phyloP scores from a whole-genome alignment of 2,113 vertebrate species.

The Clupea harengus region DNA sequence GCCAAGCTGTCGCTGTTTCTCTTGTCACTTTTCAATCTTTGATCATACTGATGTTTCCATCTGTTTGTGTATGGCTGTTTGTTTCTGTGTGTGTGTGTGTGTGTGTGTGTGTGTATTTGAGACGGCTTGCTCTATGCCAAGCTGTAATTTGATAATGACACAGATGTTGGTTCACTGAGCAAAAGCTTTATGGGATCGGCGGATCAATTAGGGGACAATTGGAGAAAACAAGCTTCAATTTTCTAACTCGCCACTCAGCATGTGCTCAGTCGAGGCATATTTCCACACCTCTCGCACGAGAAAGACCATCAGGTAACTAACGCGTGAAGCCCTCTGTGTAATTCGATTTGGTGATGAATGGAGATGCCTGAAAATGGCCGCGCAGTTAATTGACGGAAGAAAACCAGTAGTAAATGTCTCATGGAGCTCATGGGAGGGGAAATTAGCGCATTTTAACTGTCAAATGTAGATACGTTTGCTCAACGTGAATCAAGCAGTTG shows the following conservation, averaged over 20 bases:
- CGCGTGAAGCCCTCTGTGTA: not conserved
- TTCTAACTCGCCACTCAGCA: slow-evolving; percentile 11
- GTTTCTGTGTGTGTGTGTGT: slow-evolving; percentile 4
- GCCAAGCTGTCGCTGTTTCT: not conserved
- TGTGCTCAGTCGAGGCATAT: not conserved
- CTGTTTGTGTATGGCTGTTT: not conserved
- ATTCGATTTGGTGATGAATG: not conserved
- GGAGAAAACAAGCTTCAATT: slow-evolving; percentile 27
- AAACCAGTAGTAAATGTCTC: not conserved
- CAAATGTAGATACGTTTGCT: not conserved
- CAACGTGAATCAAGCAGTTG: not conserved
- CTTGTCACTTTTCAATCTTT: not conserved
- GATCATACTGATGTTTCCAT: not conserved
- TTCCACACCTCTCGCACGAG: not conserved
- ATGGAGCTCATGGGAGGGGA: not conserved
- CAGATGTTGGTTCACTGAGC: slow-evolving; percentile 17
- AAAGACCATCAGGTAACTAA: slow-evolving; percentile 4
- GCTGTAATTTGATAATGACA: slow-evolving; percentile 36
- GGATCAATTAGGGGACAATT: slow-evolving; percentile 34
- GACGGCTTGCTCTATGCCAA: not conserved
- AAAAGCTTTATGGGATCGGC: slow-evolving; percentile 16
- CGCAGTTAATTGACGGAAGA: not conserved
- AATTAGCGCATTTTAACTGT: not conserved
- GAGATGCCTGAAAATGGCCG: not conserved
- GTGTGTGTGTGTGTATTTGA: slow-evolving; percentile 20